Percentiles rank a stretch among this genome's conserved stretches.
Evolutionary conservation across 2,113 vertebrate genomes (phyloP).

Genomic region (Leiothrix lutea): DNA sequence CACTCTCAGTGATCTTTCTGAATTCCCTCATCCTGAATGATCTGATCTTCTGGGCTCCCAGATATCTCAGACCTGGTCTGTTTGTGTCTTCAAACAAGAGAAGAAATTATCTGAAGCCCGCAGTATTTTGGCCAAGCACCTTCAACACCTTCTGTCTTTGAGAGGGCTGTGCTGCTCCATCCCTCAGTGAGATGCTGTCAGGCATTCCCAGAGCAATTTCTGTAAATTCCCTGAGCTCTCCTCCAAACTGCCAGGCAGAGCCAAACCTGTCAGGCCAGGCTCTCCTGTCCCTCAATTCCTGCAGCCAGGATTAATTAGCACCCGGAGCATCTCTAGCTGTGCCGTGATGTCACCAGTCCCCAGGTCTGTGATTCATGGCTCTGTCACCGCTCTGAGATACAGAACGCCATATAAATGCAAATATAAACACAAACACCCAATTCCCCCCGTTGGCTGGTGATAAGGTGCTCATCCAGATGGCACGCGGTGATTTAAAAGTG

Average conservation of each 20-base stretch:
- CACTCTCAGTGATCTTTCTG: background rate
- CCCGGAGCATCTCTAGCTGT: conserved; percentile 10
- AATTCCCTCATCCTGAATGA: background rate
- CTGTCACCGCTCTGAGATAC: conserved; percentile 74
- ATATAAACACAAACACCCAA: conserved; percentile 73
- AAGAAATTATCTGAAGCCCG: background rate
- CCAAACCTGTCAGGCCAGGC: conserved; percentile 5
- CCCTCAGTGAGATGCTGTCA: background rate
- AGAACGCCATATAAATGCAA: conserved; percentile 83
- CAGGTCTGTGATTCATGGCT: conserved; percentile 75
- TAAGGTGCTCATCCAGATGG: conserved; percentile 79
- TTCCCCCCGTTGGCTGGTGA: conserved; percentile 74
- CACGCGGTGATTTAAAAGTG: conserved; percentile 69
- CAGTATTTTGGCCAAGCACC: background rate
- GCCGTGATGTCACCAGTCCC: conserved; percentile 28
- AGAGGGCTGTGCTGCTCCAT: background rate
- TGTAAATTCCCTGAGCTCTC: background rate
- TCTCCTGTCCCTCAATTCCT: conserved; percentile 49
- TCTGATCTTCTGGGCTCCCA: background rate
- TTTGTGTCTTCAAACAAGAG: background rate
- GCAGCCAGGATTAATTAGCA: conserved; percentile 75
- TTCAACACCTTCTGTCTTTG: fast-evolving
- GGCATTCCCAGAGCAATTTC: background rate
- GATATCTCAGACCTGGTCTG: background rate
- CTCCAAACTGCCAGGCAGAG: background rate